phyloP scores from a whole-genome alignment of 2,797 vertebrate genomes.

The Carapus acus region DNA sequence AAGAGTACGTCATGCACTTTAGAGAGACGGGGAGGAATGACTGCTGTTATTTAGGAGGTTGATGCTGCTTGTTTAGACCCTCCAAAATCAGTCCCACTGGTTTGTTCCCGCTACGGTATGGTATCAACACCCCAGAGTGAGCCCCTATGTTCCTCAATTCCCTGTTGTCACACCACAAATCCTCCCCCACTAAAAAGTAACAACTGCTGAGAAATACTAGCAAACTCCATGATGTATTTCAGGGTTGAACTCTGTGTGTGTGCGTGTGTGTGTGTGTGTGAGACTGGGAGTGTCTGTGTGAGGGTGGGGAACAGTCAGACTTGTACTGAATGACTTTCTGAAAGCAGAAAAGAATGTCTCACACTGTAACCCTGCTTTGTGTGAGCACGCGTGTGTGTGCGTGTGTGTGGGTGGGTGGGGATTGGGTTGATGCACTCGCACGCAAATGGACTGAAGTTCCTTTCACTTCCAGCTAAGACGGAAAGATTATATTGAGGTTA shows the following conservation, averaged over 20 bases:
- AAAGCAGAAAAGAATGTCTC: slow-evolving; percentile 32
- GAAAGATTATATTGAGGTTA: slow-evolving; percentile 35
- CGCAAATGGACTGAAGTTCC: slow-evolving; percentile 45
- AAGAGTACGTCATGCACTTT: slow-evolving; percentile 60
- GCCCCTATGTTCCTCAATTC: slow-evolving; percentile 1
- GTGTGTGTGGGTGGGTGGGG: no score
- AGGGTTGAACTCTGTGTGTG: slow-evolving; percentile 3
- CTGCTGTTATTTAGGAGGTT: slow-evolving; percentile 23
- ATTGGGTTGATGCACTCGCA: no score
- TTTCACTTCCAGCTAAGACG: slow-evolving; percentile 51
- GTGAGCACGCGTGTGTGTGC: slow-evolving; percentile 11
- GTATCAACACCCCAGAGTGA: slow-evolving; percentile 1
- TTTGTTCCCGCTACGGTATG: slow-evolving; percentile 3
- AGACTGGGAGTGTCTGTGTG: slow-evolving; percentile 26
- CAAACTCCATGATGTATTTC: slow-evolving; percentile 13
- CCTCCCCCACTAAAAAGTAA: slow-evolving; percentile 15
- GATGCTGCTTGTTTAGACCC: slow-evolving; percentile 24
- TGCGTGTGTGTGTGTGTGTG: slow-evolving; percentile 26
- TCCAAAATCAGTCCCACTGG: slow-evolving; percentile 10
- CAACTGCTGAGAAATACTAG: slow-evolving; percentile 11
- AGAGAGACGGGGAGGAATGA: slow-evolving; percentile 33
- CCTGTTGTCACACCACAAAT: not conserved
- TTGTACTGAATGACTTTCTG: slow-evolving; percentile 35
- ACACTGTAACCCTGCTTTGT: slow-evolving; percentile 36
- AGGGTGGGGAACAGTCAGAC: no score